Evolutionary conservation across 2,888 invertebrate genomes (phyloP).

Genomic region (Anthrax anthrax): DNA sequence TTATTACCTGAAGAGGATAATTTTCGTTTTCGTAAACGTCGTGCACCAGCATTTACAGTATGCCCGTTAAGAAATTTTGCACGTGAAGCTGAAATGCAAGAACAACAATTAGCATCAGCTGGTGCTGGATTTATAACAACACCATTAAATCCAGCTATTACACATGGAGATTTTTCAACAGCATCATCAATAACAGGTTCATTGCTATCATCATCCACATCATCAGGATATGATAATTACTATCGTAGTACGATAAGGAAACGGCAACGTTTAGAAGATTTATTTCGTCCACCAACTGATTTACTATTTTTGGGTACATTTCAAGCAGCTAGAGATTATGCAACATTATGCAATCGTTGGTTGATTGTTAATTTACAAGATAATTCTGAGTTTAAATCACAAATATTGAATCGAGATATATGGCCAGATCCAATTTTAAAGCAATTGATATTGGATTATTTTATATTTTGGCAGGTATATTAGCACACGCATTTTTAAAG

Average conservation of each 20-base stretch:
- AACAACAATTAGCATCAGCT: constrained; percentile 24
- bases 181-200: not conserved
- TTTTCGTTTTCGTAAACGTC: constrained; percentile 24
- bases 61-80: constrained; percentile 32
- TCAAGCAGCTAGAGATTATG: constrained; percentile 39
- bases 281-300: constrained; percentile 53
- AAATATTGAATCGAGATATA: constrained; percentile 53
- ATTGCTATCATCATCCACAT: constrained; percentile 1
- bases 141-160: too few relatives aligned
- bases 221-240: not conserved
- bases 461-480: constrained; percentile 52
- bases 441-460: constrained; percentile 45
- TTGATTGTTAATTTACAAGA: constrained; percentile 56
- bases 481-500: not conserved
- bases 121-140: constrained; percentile 6
- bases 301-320: constrained; percentile 48
- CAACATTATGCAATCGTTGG: constrained; percentile 45
- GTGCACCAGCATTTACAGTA: constrained; percentile 22
- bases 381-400: constrained; percentile 50
- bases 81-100: constrained; percentile 30
- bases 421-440: constrained; percentile 49
- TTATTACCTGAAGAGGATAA: constrained; percentile 32
- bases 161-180: not conserved
- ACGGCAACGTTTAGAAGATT: constrained; percentile 43
- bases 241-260: constrained; percentile 15